phyloP scores from a whole-genome alignment of 2,888 invertebrate species.

The Muscina levida region DNA sequence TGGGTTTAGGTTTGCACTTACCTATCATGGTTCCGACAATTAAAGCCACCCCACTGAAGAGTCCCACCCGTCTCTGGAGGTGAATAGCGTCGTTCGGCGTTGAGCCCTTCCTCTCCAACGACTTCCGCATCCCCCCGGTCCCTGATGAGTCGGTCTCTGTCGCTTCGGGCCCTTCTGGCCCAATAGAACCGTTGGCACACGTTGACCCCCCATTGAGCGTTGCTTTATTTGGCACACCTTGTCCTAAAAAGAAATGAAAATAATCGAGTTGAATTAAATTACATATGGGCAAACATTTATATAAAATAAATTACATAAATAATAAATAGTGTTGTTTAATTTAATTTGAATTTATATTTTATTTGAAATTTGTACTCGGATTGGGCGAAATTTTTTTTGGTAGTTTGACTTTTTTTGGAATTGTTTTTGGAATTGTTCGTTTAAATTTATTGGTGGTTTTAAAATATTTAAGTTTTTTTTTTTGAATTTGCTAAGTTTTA shows the following conservation, averaged over 20 bases:
- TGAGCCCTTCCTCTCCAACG: constrained; percentile 95
- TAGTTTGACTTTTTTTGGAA: too few species aligned
- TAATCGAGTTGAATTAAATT: not conserved
- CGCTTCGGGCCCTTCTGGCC: constrained; percentile 80
- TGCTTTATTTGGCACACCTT: constrained; percentile 80
- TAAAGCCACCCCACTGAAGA: constrained; percentile 99
- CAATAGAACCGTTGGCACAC: constrained; percentile 80
- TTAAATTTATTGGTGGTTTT: too few species aligned
- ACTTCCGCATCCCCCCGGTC: constrained; percentile 81
- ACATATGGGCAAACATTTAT: too few species aligned
- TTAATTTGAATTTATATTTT: not conserved
- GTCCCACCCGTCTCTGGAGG: constrained; percentile 99
- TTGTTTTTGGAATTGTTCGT: too few species aligned
- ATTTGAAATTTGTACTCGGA: too few species aligned
- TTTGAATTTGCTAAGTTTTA: too few species aligned
- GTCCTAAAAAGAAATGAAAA: constrained; percentile 73
- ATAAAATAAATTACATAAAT: constrained; percentile 24
- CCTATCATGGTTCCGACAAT: constrained; percentile 99
- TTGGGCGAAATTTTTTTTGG: too few species aligned
- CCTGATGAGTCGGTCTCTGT: constrained; percentile 81
- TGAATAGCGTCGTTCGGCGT: constrained; percentile 97
- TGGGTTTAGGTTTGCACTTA: too few species aligned
- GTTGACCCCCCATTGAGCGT: constrained; percentile 79
- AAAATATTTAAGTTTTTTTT: too few species aligned
- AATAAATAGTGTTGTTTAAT: too few species aligned